Evolutionary conservation across 2,113 vertebrate species (phyloP).

Genomic region (Charadrius vociferus): DNA sequence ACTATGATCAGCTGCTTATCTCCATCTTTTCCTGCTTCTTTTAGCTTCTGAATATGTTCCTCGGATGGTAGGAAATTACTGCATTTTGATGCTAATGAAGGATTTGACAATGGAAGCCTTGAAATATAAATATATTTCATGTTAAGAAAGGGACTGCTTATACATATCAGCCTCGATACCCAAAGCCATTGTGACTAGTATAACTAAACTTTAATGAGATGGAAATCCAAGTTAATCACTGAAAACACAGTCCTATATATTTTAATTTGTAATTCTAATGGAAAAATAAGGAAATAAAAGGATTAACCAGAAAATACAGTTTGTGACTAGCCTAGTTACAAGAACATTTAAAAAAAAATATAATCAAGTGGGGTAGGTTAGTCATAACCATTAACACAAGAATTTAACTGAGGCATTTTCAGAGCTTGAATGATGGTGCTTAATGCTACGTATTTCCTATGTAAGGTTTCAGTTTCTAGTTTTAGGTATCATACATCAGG

Average conservation of each 20-base stretch:
- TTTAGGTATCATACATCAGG: neutral
- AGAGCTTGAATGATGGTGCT: neutral
- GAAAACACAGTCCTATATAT: neutral
- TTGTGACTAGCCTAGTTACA: neutral
- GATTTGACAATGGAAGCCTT: constrained; percentile 69
- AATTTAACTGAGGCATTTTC: neutral
- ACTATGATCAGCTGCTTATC: constrained; percentile 87
- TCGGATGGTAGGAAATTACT: constrained; percentile 75
- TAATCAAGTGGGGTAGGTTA: neutral
- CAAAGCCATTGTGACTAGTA: neutral
- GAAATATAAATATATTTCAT: constrained; percentile 25
- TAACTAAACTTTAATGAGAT: neutral
- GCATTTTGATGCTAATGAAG: constrained; percentile 69
- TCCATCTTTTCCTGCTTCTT: constrained; percentile 83
- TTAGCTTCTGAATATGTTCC: constrained; percentile 83
- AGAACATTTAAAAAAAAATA: neutral
- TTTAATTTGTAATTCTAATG: neutral
- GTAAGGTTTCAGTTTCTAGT: neutral
- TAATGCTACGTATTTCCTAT: neutral
- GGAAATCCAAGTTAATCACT: neutral
- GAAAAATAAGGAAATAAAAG: neutral
- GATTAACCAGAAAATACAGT: neutral
- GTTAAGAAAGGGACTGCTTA: neutral
- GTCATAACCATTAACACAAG: neutral
- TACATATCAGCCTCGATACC: neutral